These are phyloP conservation scores for Crotalus horridus DNA, from an alignment of 2,113 vertebrate species.

Conservation along the genomic window DNA sequence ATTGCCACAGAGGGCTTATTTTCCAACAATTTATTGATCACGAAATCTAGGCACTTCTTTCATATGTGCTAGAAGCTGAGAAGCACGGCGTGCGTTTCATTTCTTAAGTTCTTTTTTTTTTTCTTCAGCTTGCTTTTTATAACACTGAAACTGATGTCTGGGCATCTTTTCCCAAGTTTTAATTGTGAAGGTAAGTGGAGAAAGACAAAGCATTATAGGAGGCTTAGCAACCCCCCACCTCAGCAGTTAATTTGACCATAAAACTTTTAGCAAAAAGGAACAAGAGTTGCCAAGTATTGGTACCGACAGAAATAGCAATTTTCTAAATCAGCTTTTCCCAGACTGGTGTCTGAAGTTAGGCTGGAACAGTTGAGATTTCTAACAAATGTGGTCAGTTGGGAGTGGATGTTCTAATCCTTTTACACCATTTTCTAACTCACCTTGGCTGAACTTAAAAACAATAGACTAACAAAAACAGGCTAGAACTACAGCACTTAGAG, in stretches of 20 bases:
- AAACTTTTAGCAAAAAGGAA: not conserved
- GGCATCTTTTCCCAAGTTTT: constrained; percentile 33
- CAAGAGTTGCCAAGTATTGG: not conserved
- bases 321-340: not conserved
- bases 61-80: not conserved
- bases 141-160: not conserved
- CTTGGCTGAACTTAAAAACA: not conserved
- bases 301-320: not conserved
- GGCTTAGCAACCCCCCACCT: not conserved
- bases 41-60: not conserved
- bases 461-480: not conserved
- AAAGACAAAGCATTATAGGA: constrained; percentile 3
- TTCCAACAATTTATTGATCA: not conserved
- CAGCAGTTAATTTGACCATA: not conserved
- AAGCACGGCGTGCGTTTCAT: constrained; percentile 14
- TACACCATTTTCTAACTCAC: not conserved
- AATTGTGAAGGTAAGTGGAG: not conserved
- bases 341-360: not conserved
- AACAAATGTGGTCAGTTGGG: not conserved
- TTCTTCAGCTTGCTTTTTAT: not conserved
- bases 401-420: not conserved
- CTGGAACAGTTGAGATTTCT: not conserved
- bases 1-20: not conserved
- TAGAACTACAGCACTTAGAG: not conserved
- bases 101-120: not conserved